Evolutionary conservation across 2,113 vertebrate species (phyloP), one percentile per base, ranked within the genome.

Genomic region (Hippoglossus stenolepis): DNA sequence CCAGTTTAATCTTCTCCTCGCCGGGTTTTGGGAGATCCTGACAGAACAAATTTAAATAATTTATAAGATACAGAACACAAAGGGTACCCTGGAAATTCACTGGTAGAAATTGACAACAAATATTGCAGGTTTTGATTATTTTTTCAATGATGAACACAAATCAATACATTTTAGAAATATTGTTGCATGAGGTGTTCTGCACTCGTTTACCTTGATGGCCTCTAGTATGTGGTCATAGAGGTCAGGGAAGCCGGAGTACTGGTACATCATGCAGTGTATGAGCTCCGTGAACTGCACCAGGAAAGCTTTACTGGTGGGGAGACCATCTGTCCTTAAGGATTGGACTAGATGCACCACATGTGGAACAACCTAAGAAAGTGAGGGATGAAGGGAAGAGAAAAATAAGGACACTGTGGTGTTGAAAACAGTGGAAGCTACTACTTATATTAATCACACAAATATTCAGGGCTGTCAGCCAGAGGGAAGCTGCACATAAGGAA

Each of bases 181-280:
- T 31, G 31, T 10, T 54, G 23, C 23, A 67, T 63, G 15, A 59
- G 7, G 6, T 51, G 20, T 12, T 14, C 13, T 14, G 28, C 28
- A 24, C 3, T 57, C 2, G 20, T 82, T 89, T 96, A 99, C 98
- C 96, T 98, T 99, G 84, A 99, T 84, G 80, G 95, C 95, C 84
- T 99, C 98, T 68, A 99, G 76, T 91, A 99, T 96, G 87, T 95
- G 95, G 83, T 99, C 97, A 12, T 99, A 99, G 83, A 99, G 97
- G 86, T 99, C 98, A 73, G 98, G 98, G 88, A 99, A 99, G 76
- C 98, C 98, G 40, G 98, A 99, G 84, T 97, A 99, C 91, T 99
- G 98, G 89, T 98, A 99, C 95, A 99, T 99, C 98, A 99, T 99
- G 91, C 98, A 99, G 88, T 99, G 98, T 65, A 97, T 91, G 77